Conservation (phyloP, 30 jellyfish, hydroid and myxozoan species). For the Chironex yamaguchii region DNA sequence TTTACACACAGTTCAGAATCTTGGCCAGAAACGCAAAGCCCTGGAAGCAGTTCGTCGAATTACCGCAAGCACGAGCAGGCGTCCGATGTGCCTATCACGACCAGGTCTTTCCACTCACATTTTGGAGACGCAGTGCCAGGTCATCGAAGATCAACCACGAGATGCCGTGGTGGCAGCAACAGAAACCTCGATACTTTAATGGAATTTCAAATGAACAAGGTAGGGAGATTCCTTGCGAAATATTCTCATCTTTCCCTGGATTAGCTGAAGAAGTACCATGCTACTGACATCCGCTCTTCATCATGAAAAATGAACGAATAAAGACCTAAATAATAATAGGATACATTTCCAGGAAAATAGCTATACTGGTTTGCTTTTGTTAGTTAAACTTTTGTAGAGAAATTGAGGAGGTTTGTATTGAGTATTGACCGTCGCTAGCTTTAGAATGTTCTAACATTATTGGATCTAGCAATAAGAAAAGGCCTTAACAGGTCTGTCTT, state of each 20-base stretch:
- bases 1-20: background rate
- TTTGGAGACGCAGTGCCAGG: background rate
- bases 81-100: background rate
- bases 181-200: constrained; percentile 79
- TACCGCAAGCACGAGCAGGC: background rate
- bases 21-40: background rate
- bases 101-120: background rate
- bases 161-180: constrained; percentile 60
- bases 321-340: too few species aligned
- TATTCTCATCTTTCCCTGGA: background rate
- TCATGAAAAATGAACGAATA: too few species aligned
- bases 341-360: too few species aligned
- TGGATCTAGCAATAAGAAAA: too few species aligned
- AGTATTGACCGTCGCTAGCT: too few species aligned
- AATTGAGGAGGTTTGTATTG: too few species aligned
- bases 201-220: constrained; percentile 92
- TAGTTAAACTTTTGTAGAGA: too few species aligned
- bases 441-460: too few species aligned
- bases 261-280: too few species aligned
- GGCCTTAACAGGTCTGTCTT: too few species aligned
- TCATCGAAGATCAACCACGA: background rate
- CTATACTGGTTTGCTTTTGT: too few species aligned
- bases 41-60: background rate
- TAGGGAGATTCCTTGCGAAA: background rate
- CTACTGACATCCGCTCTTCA: too few species aligned